Conservation (phyloP, 2,888 invertebrate genomes). For the Uropetala carovei region DNA sequence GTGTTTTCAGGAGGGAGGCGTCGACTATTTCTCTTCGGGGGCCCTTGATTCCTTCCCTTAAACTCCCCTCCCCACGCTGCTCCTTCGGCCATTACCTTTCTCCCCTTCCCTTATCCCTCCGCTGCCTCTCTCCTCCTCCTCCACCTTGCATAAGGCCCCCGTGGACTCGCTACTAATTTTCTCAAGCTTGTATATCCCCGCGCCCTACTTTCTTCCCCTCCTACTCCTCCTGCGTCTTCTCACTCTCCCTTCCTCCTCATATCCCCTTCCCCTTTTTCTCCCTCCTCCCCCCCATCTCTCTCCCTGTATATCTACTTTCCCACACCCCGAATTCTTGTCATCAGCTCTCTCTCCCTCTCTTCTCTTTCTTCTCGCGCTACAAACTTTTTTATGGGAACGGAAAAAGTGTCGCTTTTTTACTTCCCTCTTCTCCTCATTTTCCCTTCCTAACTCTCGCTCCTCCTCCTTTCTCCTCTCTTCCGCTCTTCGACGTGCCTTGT, state of each 20-base stretch:
- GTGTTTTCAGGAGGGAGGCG: not conserved
- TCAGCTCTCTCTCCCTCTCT: not conserved
- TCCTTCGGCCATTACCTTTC: not conserved
- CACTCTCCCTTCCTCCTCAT: not conserved
- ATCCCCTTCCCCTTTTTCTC: not conserved
- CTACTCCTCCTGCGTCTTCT: not conserved
- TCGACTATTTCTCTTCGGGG: conserved; percentile 39
- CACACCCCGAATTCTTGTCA: not conserved
- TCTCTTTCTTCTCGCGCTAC: not conserved
- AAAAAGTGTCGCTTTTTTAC: not conserved
- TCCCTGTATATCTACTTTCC: not conserved
- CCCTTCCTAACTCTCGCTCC: not conserved
- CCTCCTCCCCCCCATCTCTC: not conserved
- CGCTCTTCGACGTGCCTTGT: not conserved
- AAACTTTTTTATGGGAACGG: not conserved
- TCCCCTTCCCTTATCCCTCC: not conserved
- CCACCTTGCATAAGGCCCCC: not conserved
- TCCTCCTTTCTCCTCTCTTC: not conserved
- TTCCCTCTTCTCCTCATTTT: not conserved
- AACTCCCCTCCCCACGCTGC: not conserved
- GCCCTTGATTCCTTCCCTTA: conserved; percentile 49
- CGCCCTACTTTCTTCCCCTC: not conserved
- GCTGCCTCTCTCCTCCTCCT: not conserved
- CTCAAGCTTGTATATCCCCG: not conserved
- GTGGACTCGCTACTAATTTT: conserved; percentile 13